These are phyloP conservation scores for Stomatorhinus ivindoensis DNA, from an alignment of 2,113 vertebrate species.

Conservation along the genomic window DNA sequence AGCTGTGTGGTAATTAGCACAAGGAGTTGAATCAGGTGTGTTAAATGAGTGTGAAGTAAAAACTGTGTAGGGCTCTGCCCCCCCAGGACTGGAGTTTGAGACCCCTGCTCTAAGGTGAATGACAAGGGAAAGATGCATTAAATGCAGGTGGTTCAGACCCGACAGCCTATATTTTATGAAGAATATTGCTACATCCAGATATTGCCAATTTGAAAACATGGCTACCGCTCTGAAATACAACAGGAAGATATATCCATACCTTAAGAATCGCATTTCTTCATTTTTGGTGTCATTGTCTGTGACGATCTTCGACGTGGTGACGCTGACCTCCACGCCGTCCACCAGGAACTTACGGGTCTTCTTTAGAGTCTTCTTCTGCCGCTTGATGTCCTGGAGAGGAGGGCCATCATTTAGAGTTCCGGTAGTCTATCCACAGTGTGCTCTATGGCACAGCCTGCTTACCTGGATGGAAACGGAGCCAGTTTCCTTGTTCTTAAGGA, in stretches of 20 bases:
- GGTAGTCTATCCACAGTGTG: not conserved
- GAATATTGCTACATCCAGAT: not conserved
- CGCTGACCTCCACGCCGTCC: slow-evolving; percentile 94
- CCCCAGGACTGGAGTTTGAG: too few relatives aligned
- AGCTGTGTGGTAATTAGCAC: too few relatives aligned
- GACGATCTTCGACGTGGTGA: slow-evolving; percentile 96
- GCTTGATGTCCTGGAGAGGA: slow-evolving; percentile 70
- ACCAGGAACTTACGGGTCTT: slow-evolving; percentile 96
- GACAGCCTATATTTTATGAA: not conserved
- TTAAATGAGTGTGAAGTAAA: too few relatives aligned
- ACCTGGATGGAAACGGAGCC: slow-evolving; percentile 93
- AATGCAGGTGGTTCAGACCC: not conserved
- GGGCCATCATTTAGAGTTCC: not conserved
- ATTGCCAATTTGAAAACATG: not conserved
- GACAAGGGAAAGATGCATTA: not conserved
- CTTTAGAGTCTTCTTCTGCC: slow-evolving; percentile 93
- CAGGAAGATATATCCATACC: slow-evolving; percentile 51
- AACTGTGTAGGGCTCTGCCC: too few relatives aligned
- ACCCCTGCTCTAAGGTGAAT: not conserved
- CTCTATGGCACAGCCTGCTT: slow-evolving; percentile 28
- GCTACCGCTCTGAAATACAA: not conserved
- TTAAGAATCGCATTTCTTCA: slow-evolving; percentile 89
- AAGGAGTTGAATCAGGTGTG: too few relatives aligned
- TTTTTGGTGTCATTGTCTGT: slow-evolving; percentile 92
- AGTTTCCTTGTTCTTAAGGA: slow-evolving; percentile 86